Conservation (phyloP, 2,888 invertebrate species). For the Neoascia interrupta region DNA sequence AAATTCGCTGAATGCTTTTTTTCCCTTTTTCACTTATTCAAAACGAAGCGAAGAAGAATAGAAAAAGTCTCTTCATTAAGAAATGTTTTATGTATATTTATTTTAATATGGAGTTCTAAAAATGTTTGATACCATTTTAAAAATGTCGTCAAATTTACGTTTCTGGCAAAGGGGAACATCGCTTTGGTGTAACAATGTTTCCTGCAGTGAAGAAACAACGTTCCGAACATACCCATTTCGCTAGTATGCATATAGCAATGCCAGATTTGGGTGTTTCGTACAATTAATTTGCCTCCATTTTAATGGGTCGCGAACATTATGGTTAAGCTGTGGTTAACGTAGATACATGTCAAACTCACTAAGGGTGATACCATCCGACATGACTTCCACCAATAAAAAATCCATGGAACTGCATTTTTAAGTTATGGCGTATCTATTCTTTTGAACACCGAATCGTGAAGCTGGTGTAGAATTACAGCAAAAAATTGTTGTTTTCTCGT, state of each 20-base stretch:
- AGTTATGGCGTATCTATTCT: too few species aligned
- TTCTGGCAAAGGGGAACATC: not conserved
- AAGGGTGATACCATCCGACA: not conserved
- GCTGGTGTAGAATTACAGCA: too few species aligned
- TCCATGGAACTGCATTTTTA: too few species aligned
- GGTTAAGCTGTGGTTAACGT: not conserved
- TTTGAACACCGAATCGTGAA: too few species aligned
- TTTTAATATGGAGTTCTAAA: not conserved
- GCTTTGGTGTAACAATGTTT: constrained; percentile 4
- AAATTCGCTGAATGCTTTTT: not conserved
- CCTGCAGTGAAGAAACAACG: not conserved
- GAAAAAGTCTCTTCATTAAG: not conserved
- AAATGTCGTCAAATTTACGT: not conserved
- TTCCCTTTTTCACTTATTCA: too few species aligned
- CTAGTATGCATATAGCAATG: not conserved
- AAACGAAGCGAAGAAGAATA: not conserved
- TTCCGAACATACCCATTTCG: not conserved
- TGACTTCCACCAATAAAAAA: too few species aligned
- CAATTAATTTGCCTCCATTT: not conserved
- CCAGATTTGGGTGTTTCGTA: not conserved
- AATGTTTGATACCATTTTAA: not conserved
- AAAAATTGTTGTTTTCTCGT: too few species aligned
- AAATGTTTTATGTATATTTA: not conserved
- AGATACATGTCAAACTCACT: constrained; percentile 4
- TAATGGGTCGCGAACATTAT: not conserved